Evolutionary conservation across 2,113 vertebrate species (phyloP).

Genomic region (Raja brachyura): DNA sequence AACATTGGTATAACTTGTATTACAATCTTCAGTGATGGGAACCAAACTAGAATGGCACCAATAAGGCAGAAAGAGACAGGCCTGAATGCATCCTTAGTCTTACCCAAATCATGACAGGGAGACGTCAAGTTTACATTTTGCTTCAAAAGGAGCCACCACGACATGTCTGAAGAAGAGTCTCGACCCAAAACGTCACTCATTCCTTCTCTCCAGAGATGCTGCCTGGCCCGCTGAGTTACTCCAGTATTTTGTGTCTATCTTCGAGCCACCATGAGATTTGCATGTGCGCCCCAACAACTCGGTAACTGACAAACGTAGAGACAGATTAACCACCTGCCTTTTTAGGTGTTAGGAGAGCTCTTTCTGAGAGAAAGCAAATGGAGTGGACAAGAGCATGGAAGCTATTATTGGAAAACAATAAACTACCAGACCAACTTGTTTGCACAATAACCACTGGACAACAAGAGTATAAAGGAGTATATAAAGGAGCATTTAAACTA

Average conservation of each 20-base stretch:
- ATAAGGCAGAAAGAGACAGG: not conserved
- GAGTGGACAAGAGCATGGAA: not conserved
- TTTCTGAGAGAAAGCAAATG: not conserved
- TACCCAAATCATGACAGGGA: not conserved
- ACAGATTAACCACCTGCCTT: not conserved
- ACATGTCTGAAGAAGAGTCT: not conserved
- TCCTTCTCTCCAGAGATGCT: no score
- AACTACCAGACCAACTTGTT: not conserved
- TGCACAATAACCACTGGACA: not conserved
- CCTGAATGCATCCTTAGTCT: not conserved
- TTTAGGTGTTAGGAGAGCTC: not conserved
- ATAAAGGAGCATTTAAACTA: not conserved
- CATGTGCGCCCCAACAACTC: no score
- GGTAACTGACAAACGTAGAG: not conserved
- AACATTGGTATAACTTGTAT: not conserved
- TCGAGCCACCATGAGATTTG: no score
- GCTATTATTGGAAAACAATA: not conserved
- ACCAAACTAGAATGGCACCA: not conserved
- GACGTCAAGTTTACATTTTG: not conserved
- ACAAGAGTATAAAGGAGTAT: not conserved
- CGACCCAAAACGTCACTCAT: no score
- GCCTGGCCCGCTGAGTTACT: no score
- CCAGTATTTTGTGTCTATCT: no score
- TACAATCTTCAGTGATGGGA: not conserved
- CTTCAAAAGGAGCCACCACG: not conserved